phyloP scores from a whole-genome alignment of 2,888 invertebrate genomes.

The Eudemis profundana region DNA sequence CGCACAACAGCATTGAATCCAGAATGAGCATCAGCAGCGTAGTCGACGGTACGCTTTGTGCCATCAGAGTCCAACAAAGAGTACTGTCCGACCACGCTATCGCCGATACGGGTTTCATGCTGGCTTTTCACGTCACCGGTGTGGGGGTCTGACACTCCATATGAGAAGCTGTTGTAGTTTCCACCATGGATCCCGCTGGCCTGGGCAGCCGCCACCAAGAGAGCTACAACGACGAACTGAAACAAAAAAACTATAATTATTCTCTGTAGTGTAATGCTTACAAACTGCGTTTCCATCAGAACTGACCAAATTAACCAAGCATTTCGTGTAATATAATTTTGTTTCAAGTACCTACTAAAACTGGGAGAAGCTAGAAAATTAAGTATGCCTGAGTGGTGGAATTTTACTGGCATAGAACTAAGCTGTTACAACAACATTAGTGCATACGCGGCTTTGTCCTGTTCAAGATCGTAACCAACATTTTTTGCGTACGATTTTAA shows the following conservation, averaged over 20 bases:
- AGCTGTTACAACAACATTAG: too few relatives aligned
- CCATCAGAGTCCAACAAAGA: conserved; percentile 73
- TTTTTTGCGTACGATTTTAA: too few relatives aligned
- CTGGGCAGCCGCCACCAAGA: conserved; percentile 54
- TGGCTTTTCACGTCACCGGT: conserved; percentile 75
- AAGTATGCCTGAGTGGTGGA: too few relatives aligned
- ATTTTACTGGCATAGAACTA: too few relatives aligned
- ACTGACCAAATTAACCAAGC: too few relatives aligned
- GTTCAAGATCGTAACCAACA: too few relatives aligned
- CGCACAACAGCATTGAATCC: conserved; percentile 76
- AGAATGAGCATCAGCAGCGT: conserved; percentile 70
- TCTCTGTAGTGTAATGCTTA: not conserved
- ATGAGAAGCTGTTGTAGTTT: conserved; percentile 62
- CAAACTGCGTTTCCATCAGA: not conserved
- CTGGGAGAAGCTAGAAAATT: too few relatives aligned
- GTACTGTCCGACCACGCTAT: conserved; percentile 71
- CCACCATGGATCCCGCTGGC: conserved; percentile 52
- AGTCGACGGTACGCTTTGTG: conserved; percentile 71
- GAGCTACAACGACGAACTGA: conserved; percentile 55
- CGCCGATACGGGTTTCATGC: conserved; percentile 67
- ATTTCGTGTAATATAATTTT: too few relatives aligned
- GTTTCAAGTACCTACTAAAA: too few relatives aligned
- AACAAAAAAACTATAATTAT: conserved; percentile 31
- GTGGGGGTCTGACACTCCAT: conserved; percentile 70
- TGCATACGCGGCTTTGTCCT: too few relatives aligned